Percentiles rank a stretch among this genome's conserved stretches.
Evolutionary conservation across 2,888 invertebrate genomes (phyloP).

Genomic region (Lottia scabra): DNA sequence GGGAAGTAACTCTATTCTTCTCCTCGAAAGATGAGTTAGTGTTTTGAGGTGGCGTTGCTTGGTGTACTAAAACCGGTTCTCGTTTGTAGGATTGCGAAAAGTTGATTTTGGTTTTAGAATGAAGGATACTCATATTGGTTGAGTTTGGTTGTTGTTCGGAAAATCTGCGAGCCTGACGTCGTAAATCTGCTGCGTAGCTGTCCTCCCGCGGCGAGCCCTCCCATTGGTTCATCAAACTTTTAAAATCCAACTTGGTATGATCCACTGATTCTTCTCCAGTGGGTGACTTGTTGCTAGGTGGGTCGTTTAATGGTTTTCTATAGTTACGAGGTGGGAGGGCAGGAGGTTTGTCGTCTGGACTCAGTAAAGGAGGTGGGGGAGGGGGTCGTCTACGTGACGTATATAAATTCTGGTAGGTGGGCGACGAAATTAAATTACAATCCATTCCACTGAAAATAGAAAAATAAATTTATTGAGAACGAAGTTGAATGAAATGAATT

Average conservation of each 20-base stretch:
- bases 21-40: slow-evolving; percentile 24
- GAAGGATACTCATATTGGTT: slow-evolving; percentile 26
- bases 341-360: slow-evolving; percentile 48
- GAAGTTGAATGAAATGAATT: too few species aligned
- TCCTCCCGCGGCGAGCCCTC: slow-evolving; percentile 50
- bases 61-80: slow-evolving; percentile 46
- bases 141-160: slow-evolving; percentile 47
- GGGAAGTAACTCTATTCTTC: background rate
- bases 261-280: slow-evolving; percentile 20
- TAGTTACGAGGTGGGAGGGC: slow-evolving; percentile 55
- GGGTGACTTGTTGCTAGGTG: slow-evolving; percentile 14
- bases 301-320: slow-evolving; percentile 21
- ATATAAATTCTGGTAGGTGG: slow-evolving; percentile 45
- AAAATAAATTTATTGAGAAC: background rate
- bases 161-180: slow-evolving; percentile 63
- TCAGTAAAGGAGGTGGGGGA: slow-evolving; percentile 42
- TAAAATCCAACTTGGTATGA: slow-evolving; percentile 27
- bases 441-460: slow-evolving; percentile 41
- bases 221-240: slow-evolving; percentile 37
- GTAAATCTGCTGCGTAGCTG: slow-evolving; percentile 51
- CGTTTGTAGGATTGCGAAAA: slow-evolving; percentile 52
- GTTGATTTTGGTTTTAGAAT: slow-evolving; percentile 29
- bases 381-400: slow-evolving; percentile 32
- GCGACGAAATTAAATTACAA: slow-evolving; percentile 38
- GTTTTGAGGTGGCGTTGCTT: slow-evolving; percentile 42